Conservation (phyloP, 2,113 vertebrate species). For the Callipepla squamata region DNA sequence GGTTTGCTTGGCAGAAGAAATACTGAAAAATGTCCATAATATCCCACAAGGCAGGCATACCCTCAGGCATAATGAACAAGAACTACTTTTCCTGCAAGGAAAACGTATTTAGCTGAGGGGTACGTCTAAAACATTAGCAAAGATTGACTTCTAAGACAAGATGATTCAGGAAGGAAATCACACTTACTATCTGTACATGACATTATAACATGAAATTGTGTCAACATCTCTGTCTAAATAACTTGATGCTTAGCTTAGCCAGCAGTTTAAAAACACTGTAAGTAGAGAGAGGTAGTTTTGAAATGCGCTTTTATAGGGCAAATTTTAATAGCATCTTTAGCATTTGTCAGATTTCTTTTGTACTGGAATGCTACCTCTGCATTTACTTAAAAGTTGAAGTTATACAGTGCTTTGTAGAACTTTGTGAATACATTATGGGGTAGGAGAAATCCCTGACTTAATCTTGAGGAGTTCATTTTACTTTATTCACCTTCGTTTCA, state of each 20-base stretch:
- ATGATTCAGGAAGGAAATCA: slow-evolving; percentile 51
- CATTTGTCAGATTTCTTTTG: neutral
- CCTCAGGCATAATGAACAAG: slow-evolving; percentile 4
- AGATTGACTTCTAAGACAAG: slow-evolving; percentile 49
- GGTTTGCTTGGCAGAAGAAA: neutral
- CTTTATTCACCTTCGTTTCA: neutral
- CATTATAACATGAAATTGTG: neutral
- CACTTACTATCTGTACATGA: slow-evolving; percentile 25
- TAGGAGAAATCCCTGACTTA: neutral
- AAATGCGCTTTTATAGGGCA: neutral
- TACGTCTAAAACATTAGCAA: neutral
- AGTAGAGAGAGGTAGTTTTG: neutral
- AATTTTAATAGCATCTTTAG: neutral
- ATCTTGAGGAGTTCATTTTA: neutral
- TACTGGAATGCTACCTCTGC: neutral
- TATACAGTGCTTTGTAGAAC: neutral
- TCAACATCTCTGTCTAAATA: slow-evolving; percentile 22
- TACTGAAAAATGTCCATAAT: neutral
- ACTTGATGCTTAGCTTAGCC: neutral
- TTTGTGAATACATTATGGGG: neutral
- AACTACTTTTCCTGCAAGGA: neutral
- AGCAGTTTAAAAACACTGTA: slow-evolving; percentile 37
- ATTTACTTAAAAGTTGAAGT: neutral
- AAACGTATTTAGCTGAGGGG: slow-evolving; percentile 34
- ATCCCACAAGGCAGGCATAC: neutral